phyloP scores from a whole-genome alignment of 2,797 vertebrate genomes.

The Perodicticus potto region DNA sequence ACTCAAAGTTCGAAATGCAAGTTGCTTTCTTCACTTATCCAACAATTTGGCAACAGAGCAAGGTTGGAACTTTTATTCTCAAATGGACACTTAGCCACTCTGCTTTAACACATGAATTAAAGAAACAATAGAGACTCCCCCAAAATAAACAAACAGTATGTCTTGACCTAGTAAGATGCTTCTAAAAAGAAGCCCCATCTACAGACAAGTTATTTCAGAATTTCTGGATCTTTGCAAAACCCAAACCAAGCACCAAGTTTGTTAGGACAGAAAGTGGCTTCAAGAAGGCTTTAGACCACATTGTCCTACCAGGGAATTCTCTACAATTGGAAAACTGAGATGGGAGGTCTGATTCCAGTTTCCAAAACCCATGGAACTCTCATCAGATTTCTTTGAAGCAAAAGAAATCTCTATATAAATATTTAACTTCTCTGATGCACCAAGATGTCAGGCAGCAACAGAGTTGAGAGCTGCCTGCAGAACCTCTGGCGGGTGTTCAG shows the following conservation, averaged over 20 bases:
- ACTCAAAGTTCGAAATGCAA: background rate
- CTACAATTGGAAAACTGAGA: background rate
- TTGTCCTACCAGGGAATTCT: background rate
- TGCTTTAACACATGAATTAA: background rate
- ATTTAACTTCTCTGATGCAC: background rate
- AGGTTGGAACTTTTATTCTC: slow-evolving; percentile 37
- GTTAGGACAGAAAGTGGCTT: slow-evolving; percentile 14
- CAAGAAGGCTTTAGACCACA: background rate
- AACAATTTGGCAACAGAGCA: background rate
- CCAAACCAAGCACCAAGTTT: slow-evolving; percentile 28
- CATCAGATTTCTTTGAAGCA: slow-evolving; percentile 30
- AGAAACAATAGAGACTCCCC: background rate
- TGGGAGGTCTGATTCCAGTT: background rate
- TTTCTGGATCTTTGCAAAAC: slow-evolving; percentile 54
- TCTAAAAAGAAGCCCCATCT: slow-evolving; percentile 36
- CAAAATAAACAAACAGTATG: slow-evolving; percentile 5
- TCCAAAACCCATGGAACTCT: slow-evolving; percentile 3
- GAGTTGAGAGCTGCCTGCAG: background rate
- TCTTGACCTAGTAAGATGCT: slow-evolving; percentile 33
- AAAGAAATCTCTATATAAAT: slow-evolving; percentile 1
- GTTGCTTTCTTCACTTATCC: background rate
- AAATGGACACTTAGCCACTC: background rate
- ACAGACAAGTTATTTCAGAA: slow-evolving; percentile 54
- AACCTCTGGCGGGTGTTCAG: background rate
- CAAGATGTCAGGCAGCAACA: background rate